These are phyloP conservation scores for Lucifuga dentata DNA, from an alignment of 2,113 vertebrate species.

Conservation along the genomic window DNA sequence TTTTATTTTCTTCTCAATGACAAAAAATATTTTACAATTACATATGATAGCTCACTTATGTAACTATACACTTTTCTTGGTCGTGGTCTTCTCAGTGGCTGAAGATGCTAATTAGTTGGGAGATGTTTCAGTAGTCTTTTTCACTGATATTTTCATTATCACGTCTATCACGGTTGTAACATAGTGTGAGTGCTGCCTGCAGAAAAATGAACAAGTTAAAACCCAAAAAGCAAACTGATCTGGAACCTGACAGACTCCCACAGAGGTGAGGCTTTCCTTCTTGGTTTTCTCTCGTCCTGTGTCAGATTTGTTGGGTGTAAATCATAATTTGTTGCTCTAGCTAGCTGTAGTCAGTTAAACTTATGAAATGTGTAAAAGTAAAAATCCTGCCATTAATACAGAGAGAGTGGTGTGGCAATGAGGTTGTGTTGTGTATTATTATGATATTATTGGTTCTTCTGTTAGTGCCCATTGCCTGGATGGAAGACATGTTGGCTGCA, in stretches of 20 bases:
- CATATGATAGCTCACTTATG: background rate
- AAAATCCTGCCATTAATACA: background rate
- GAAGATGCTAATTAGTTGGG: background rate
- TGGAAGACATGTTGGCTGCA: conserved; percentile 1
- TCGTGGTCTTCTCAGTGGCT: background rate
- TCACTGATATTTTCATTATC: no score
- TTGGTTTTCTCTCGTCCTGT: no score
- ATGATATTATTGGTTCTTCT: background rate
- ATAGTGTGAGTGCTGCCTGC: no score
- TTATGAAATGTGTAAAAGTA: background rate
- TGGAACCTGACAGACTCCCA: no score
- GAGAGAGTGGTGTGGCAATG: background rate
- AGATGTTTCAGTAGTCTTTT: background rate
- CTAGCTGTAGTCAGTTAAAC: background rate
- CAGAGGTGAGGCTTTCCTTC: no score
- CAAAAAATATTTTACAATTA: conserved; percentile 10
- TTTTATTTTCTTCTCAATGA: conserved; percentile 24
- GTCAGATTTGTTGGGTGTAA: no score
- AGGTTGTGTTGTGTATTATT: conserved; percentile 6
- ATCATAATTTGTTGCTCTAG: no score
- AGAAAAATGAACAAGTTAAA: no score
- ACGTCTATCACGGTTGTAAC: no score
- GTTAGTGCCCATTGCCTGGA: background rate
- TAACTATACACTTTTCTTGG: background rate
- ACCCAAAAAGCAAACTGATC: no score